A percentile compares a stretch with the other conserved stretches of the same genome.
These are phyloP conservation scores for Oncorhynchus nerka DNA, from an alignment of 2,113 vertebrate species.

Conservation along the genomic window DNA sequence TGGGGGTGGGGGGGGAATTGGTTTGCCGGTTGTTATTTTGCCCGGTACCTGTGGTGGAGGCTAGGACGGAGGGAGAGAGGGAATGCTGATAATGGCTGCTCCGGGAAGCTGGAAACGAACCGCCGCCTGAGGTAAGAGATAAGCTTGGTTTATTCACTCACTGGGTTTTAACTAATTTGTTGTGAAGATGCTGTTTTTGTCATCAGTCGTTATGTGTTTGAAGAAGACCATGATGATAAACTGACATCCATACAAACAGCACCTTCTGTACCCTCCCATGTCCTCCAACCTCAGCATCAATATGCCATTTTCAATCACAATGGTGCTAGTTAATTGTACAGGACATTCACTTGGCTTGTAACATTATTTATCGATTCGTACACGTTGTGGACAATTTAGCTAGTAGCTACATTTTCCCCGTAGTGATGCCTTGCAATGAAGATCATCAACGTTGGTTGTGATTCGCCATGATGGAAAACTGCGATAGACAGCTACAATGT, in stretches of 20 bases:
- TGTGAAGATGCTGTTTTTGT: not conserved
- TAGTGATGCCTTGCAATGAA: too few species aligned
- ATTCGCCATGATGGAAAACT: too few species aligned
- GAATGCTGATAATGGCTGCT: slow-evolving; percentile 78
- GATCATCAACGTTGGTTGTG: too few species aligned
- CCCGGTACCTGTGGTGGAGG: slow-evolving; percentile 47
- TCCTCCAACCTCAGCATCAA: not conserved
- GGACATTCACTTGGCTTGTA: not conserved
- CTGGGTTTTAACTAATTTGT: not conserved
- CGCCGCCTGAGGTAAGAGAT: slow-evolving; percentile 76
- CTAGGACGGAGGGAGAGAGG: slow-evolving; percentile 59
- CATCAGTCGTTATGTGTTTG: not conserved
- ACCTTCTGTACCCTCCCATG: not conserved
- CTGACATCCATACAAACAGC: not conserved
- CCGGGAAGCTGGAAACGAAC: slow-evolving; percentile 70
- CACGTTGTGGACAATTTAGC: too few species aligned
- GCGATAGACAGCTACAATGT: too few species aligned
- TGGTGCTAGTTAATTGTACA: not conserved
- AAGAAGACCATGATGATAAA: not conserved
- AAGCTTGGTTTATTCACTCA: not conserved
- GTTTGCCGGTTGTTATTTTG: slow-evolving; percentile 59
- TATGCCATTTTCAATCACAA: not conserved
- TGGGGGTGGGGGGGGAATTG: slow-evolving; percentile 48
- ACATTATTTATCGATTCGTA: too few species aligned
- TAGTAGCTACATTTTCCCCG: too few species aligned